phyloP scores from a whole-genome alignment of 1,140 invertebrate genomes.

The Oscheius sp. region DNA sequence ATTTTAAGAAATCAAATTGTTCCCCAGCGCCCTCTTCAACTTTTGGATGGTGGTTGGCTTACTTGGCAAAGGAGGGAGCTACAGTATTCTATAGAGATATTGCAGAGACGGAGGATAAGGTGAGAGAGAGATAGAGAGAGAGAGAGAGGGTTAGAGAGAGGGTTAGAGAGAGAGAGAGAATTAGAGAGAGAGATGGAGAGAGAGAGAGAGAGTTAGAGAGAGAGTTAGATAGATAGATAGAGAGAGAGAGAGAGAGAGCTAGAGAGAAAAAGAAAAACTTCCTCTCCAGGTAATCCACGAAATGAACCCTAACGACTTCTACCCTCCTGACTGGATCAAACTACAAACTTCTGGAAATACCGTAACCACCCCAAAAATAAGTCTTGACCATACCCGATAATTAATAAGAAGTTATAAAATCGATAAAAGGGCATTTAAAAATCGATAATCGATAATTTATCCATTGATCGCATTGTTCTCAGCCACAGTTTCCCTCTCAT shows the following conservation, averaged over 20 bases:
- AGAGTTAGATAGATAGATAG: too few relatives aligned
- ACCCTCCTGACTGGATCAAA: constrained; percentile 10
- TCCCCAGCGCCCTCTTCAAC: constrained; percentile 23
- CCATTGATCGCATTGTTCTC: background rate
- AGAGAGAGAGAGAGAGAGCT: too few relatives aligned
- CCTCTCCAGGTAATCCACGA: constrained; percentile 16
- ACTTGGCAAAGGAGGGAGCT: constrained; percentile 17
- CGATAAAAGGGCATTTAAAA: too few relatives aligned
- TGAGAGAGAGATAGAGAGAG: too few relatives aligned
- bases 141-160: too few relatives aligned
- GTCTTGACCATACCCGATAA: too few relatives aligned
- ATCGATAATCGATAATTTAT: too few relatives aligned
- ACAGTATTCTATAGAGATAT: constrained; percentile 28
- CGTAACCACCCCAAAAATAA: constrained; percentile 7
- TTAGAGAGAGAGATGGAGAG: too few relatives aligned
- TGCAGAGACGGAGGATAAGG: constrained; percentile 18
- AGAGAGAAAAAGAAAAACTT: too few relatives aligned
- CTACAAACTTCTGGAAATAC: background rate
- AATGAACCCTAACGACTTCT: constrained; percentile 28
- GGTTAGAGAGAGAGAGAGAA: too few relatives aligned
- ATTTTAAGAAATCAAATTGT: background rate
- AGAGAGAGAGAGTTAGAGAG: too few relatives aligned
- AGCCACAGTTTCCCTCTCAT: background rate
- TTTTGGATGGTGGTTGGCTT: constrained; percentile 27
- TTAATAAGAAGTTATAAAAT: too few relatives aligned